Evolutionary conservation across 2,797 vertebrate genomes (phyloP), one percentile per base, ranked within the genome.

Genomic region (Notolabrus celidotus): DNA sequence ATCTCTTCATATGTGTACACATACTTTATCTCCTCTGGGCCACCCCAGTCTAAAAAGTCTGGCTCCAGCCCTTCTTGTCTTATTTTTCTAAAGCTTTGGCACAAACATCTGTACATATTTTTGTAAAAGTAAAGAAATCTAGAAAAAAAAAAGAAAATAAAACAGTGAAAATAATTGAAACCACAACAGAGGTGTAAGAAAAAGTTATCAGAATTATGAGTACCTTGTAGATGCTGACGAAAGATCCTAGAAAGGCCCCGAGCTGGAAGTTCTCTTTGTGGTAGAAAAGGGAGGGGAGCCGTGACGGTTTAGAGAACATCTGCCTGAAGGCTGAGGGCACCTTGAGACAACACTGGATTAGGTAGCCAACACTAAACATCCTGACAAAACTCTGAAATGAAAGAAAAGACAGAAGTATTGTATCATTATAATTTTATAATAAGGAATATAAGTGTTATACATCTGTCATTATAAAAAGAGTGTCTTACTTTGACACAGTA

Each of bases 221-320:
- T 92, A 99, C 98, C 96, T 99, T 99, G 92, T 99, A 99, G 91
- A 99, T 99, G 90, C 97, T 98, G 92, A 99, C 98, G 6, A 99
- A 99, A 60, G 97, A 99, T 34, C 98, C 98, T 10, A 99, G 92
- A 80, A 99, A 99, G 53, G 97, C 98, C 29, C 97, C 98, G 0
- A 99, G 94, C 77, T 97, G 97, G 88, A 99, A 98, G 89, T 98
- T 99, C 75, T 99, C 98, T 84, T 98, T 99, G 90, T 97, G 98
- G 94, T 98, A 99, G 91, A 99, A 97, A 65, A 99, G 95, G 1
- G 96, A 97, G 34, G 97, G 86, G 10, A 99, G 91, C 9, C 96
- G 92, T 5, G 98, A 99, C 0, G 98, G 98, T 76, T 97, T 94
- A 55, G 97, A 96, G 88, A 99, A 97, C 84, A 97, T 92, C 79